A percentile compares a stretch with the other conserved stretches of the same genome.
Conservation (phyloP, 1,140 invertebrate species). For the Leguminivora glycinivorella region DNA sequence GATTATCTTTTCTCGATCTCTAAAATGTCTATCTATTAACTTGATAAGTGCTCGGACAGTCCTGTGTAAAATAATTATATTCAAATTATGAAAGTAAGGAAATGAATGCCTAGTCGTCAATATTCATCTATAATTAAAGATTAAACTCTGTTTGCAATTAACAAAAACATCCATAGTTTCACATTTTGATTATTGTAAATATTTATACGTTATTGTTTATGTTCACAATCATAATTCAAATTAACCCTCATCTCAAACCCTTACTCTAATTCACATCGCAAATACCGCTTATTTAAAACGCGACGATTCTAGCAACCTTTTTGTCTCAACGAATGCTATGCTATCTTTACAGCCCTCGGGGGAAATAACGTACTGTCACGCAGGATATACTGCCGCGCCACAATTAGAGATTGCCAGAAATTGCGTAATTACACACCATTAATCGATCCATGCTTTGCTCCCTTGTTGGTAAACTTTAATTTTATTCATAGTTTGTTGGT, state of each 20-base stretch:
- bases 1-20: no score
- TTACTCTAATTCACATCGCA: not conserved
- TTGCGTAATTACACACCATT: slow-evolving; percentile 74
- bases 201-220: not conserved
- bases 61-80: no score
- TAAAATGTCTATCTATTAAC: no score
- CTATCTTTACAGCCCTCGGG: slow-evolving; percentile 73
- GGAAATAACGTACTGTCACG: slow-evolving; percentile 76
- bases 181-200: not conserved
- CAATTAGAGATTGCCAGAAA: slow-evolving; percentile 77
- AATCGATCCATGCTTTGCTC: slow-evolving; percentile 63
- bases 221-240: not conserved
- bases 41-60: no score
- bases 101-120: no score
- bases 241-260: not conserved
- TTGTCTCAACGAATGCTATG: slow-evolving; percentile 41
- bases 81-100: no score
- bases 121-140: no score
- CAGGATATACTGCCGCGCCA: slow-evolving; percentile 70
- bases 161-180: no score
- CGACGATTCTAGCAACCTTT: slow-evolving; percentile 48
- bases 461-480: slow-evolving; percentile 30
- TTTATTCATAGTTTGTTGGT: slow-evolving; percentile 29
- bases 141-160: no score
- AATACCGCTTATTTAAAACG: slow-evolving; percentile 18